Base-by-base conservation (phyloP, 2,113 vertebrate genomes). In the Acanthisitta chloris region DNA sequence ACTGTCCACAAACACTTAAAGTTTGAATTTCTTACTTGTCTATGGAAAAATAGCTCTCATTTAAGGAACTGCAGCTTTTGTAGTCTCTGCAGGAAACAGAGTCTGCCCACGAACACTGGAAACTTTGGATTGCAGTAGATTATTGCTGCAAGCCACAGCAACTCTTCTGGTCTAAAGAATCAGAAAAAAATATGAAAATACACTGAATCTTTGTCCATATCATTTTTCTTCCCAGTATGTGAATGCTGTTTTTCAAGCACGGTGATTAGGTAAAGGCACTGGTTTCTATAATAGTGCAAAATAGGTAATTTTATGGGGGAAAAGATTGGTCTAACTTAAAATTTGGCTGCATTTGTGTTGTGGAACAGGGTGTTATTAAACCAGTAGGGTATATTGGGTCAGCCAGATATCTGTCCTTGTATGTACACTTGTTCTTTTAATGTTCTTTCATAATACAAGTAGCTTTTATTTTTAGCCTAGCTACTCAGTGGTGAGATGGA, bases 401-500 rank as follows among this genome's bases (percentile, higher is more conserved):
- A 95, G 49, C 67, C 48, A 76, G 29, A 34, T 42, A 4, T 31
- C 49, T 91, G 74, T 88, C 81, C 74, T 95, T 88, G n/a, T 40
- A 85, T 21, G 79, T 46, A 40, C n/a, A 46, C 46, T 70, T 89
- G 70, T 90, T 57, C 64, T 92, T 94, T 73, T 77, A 51, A 70
- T 83, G 33, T 92, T 77, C 61, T 72, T 72, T 86, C 54, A 70
- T 62, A 79, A 65, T 73, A 42, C 31, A 58, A 86, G n/a, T 43
- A n/a, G 85, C 51, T 80, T 69, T 86, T 97, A 94, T 93, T 94
- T 96, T 96, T 95, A 93, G 93, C 46, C 29, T 17, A 29, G 49
- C 66, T 86, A 8, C 54, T 69, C 10, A 1, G 29, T 65, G 79
- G 42, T 90, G 15, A 82, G 46, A 77, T 46, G 81, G 58, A 80